Base-by-base conservation (phyloP, 2,888 invertebrate genomes). In the Plagodis dolabraria region DNA sequence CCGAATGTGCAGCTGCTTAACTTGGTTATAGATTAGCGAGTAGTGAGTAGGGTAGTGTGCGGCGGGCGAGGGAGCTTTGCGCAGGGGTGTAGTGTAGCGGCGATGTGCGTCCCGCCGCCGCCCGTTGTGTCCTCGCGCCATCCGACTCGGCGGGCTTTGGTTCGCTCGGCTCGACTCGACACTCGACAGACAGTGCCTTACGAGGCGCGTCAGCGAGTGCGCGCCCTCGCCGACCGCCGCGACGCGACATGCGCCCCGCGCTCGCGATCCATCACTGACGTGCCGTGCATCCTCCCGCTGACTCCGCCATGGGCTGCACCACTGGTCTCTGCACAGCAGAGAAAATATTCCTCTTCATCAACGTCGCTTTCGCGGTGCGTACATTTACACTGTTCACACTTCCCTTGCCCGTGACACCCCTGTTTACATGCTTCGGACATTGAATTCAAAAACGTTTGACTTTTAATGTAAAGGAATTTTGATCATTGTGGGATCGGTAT, bases 341-440 rank as follows among this genome's bases (percentile, higher is more conserved):
- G 75, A 90, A 86, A 65, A 78, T 89, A 63, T 92, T 92, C 83
- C 82, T 92, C 71, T 90, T 92, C 81, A 89, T 92, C 83, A 92
- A 92, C 82, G 85, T 91, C 66, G 88, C 87, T 33, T 92, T 92
- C 75, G 92, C 92, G 78, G 92, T 92, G 59, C 79, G 85, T 81
- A 61, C 45, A 57, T 45, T 10, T 40, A 12, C 7, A 51, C 58
- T 46, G 5, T 42, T 40, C 33, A 36, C 33, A 46, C 45, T 22
- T 22, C 2, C 22, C 52, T 52, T 36, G 45, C 44, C 53, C 33
- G 38, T 35, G n/a, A 44, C 45, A 33, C 9, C 55, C 53, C 45
- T 33, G 52, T 47, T 53, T 45, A 49, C 52, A 7, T 35, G n/a
- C 44, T 22, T n/a, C n/a, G 22, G 22, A 22, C 34, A 36, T 33